phyloP scores from a whole-genome alignment of 2,113 vertebrate species.

The Arizona elegans region DNA sequence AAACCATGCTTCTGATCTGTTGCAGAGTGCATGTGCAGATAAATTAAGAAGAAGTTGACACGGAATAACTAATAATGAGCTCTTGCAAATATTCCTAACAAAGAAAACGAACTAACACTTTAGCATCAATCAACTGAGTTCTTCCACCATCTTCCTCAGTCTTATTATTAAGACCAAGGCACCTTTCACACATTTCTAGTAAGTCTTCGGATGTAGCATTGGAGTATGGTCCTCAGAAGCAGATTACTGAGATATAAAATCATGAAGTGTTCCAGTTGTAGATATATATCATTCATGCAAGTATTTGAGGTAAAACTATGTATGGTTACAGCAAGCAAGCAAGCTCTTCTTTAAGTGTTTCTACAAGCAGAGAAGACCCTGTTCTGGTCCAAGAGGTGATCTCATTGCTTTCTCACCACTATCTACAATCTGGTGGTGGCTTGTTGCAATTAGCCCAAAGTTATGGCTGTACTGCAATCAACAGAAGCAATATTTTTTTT shows the following conservation, averaged over 20 bases:
- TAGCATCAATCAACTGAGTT: not conserved
- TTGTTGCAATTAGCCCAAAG: not conserved
- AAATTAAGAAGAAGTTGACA: not conserved
- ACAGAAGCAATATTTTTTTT: not conserved
- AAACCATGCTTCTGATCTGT: not conserved
- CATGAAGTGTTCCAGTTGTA: not conserved
- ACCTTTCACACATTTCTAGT: not conserved
- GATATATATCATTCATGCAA: not conserved
- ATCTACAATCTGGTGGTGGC: not conserved
- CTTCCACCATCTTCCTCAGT: not conserved
- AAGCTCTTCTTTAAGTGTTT: not conserved
- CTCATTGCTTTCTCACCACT: not conserved
- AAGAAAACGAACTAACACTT: not conserved
- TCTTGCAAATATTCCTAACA: not conserved
- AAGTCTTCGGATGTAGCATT: not conserved
- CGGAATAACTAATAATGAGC: not conserved
- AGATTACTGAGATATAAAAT: not conserved
- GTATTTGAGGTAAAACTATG: not conserved
- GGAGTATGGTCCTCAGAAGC: not conserved
- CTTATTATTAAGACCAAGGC: not conserved
- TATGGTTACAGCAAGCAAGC: not conserved
- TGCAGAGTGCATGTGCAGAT: accelerated
- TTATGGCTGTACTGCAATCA: not conserved
- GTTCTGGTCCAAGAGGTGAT: not conserved
- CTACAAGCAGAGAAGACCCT: not conserved